These are phyloP conservation scores for Paedocypris micromegethes DNA, from an alignment of 2,797 vertebrate species.

Conservation along the genomic window DNA sequence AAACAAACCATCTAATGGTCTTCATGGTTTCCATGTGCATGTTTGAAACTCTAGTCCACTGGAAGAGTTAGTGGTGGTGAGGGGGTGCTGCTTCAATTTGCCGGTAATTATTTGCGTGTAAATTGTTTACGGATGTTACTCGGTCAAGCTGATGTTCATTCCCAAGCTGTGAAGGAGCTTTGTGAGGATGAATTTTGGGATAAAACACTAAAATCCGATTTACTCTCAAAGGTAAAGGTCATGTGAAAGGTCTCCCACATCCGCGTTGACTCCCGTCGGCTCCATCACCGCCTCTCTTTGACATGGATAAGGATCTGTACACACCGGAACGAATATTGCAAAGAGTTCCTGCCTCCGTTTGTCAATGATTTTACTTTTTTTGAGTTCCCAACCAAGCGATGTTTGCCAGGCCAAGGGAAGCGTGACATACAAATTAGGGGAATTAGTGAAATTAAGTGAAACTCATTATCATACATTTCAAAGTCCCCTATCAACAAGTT, in stretches of 20 bases:
- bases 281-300: background rate
- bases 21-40: constrained; percentile 51
- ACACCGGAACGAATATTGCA: too few species aligned
- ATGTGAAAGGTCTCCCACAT: background rate
- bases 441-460: too few species aligned
- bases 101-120: constrained; percentile 42
- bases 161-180: constrained; percentile 9
- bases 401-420: too few species aligned
- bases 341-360: too few species aligned
- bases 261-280: background rate
- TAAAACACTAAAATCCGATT: constrained; percentile 26
- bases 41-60: constrained; percentile 35
- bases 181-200: constrained; percentile 25
- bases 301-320: background rate
- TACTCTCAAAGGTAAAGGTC: constrained; percentile 6
- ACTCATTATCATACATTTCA: too few species aligned
- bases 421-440: too few species aligned
- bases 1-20: constrained; percentile 49
- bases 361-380: too few species aligned
- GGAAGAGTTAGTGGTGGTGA: background rate
- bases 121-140: constrained; percentile 35
- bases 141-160: constrained; percentile 14
- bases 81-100: constrained; percentile 34
- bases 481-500: too few species aligned
- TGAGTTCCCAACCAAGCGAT: too few species aligned